Evolutionary conservation across 2,888 invertebrate genomes (phyloP).

Genomic region (Sphecodes monilicornis): DNA sequence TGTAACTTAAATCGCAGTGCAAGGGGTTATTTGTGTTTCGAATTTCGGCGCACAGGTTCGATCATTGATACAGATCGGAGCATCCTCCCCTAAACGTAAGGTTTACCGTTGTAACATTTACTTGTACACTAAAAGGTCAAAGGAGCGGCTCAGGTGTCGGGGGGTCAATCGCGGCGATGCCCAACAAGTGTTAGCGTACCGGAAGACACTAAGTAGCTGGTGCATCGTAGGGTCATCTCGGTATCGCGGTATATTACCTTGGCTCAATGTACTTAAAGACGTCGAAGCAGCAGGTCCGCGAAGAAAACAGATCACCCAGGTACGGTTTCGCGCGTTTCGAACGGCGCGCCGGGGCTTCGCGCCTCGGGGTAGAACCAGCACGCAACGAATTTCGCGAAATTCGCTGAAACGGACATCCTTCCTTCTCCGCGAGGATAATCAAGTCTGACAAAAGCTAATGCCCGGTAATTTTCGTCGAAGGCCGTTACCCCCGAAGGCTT

Average conservation of each 20-base stretch:
- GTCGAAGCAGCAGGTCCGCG: not conserved
- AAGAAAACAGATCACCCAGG: slow-evolving; percentile 16
- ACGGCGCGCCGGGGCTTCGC: slow-evolving; percentile 27
- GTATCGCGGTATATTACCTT: slow-evolving; percentile 21
- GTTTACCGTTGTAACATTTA: no score
- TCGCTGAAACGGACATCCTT: slow-evolving; percentile 31
- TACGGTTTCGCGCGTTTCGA: slow-evolving; percentile 38
- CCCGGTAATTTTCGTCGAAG: slow-evolving; percentile 56
- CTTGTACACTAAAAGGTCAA: not conserved
- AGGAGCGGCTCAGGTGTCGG: not conserved
- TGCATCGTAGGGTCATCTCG: slow-evolving; percentile 19
- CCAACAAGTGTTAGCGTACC: slow-evolving; percentile 33
- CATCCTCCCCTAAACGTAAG: no score
- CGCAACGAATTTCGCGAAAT: slow-evolving; percentile 31
- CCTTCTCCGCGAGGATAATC: slow-evolving; percentile 20
- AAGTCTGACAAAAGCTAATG: slow-evolving; percentile 60
- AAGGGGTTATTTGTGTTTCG: no score
- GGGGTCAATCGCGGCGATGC: slow-evolving; percentile 38
- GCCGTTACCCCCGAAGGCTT: slow-evolving; percentile 21
- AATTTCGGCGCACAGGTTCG: no score
- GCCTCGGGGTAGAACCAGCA: not conserved
- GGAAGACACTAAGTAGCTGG: not conserved
- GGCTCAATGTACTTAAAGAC: slow-evolving; percentile 40
- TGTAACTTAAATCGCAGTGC: no score
- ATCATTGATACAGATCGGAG: no score